These are phyloP conservation scores for Pseudomugil gertrudae DNA, from an alignment of 2,797 vertebrate species.

Conservation along the genomic window DNA sequence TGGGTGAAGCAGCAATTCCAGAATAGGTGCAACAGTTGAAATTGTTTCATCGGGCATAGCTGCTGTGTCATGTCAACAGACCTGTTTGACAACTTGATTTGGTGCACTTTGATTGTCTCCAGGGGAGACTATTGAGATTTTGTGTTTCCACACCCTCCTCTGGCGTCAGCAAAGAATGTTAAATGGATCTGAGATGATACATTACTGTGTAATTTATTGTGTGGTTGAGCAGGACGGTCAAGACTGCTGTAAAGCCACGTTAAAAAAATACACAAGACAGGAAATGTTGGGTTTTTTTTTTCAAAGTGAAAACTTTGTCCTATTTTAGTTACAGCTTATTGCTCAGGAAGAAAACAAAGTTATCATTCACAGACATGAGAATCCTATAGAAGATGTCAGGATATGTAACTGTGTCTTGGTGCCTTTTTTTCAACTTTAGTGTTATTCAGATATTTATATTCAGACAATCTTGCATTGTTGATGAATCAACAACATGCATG, in stretches of 20 bases:
- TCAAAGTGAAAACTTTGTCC: neutral
- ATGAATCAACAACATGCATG: neutral
- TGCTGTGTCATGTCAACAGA: conserved; percentile 16
- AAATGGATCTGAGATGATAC: neutral
- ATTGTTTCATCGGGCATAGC: conserved; percentile 3
- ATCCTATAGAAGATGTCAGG: neutral
- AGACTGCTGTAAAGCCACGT: conserved; percentile 7
- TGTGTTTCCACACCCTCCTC: conserved; percentile 22
- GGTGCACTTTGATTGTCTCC: conserved; percentile 26
- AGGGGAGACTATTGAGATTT: conserved; percentile 1
- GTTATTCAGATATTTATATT: conserved; percentile 5
- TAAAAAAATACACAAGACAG: neutral
- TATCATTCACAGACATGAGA: neutral
- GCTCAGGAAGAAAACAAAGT: neutral
- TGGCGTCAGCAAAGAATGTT: conserved; percentile 26
- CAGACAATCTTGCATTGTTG: too few relatives aligned
- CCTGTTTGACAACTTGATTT: conserved; percentile 39
- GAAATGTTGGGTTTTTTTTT: conserved; percentile 8
- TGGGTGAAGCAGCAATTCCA: neutral
- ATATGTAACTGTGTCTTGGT: too few relatives aligned
- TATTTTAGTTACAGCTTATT: conserved; percentile 22
- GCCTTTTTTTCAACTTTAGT: neutral
- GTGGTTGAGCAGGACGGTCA: conserved; percentile 39
- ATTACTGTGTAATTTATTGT: conserved; percentile 8
- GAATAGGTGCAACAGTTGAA: neutral